Evolutionary conservation across 53 echinoderm and acorn worm species (phyloP), one percentile per base, ranked within the genome.

Genomic region (Echinarachnius parma): DNA sequence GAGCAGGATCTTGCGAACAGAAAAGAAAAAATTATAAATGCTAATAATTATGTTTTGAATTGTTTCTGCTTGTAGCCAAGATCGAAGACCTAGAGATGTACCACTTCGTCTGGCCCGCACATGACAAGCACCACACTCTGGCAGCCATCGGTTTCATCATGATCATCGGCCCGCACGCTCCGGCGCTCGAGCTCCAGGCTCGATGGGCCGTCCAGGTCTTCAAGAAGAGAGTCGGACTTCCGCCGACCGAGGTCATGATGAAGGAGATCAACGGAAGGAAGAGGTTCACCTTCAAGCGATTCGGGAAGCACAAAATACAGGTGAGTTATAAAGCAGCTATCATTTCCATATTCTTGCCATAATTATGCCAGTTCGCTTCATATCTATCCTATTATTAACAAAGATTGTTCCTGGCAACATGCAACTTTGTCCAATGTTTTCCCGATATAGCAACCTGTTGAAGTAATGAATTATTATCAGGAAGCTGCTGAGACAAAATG

Each of bases 151-250:
- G 92, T 0, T 66, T 68, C 21, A 23, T 82, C 25, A 60, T 71
- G 21, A 64, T 81, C 3, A 35, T 77, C 9, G 87, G 92, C 3
- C 81, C 92, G 5, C 57, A 80, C 34, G 61, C 60, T 21, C 81
- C 81, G 22, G 66, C 72, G 1, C 77, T 80, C 15, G 92, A 92
- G 74, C 75, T 92, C 4, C 92, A 92, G 59, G 75, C 87, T 3
- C 78, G 92, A 33, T 92, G 87, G 87, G 84, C 80, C 2, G 75
- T 75, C 2, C 84, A 84, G 30, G 81, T 92, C 28, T 87, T 92
- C 48, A 57, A 45, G 45, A 75, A 75, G 57, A 59, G 46, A 7
- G 64, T 82, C 8, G 27, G 46, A 21, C 48, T 75, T 4, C 82
- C 82, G 0, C 65, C 76, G 4, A 15, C 44, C 25, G 19, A 60